Percentiles rank a stretch among this genome's conserved stretches.
These are phyloP conservation scores for Bedellia somnulentella DNA, from an alignment of 2,888 invertebrate species.

Conservation along the genomic window DNA sequence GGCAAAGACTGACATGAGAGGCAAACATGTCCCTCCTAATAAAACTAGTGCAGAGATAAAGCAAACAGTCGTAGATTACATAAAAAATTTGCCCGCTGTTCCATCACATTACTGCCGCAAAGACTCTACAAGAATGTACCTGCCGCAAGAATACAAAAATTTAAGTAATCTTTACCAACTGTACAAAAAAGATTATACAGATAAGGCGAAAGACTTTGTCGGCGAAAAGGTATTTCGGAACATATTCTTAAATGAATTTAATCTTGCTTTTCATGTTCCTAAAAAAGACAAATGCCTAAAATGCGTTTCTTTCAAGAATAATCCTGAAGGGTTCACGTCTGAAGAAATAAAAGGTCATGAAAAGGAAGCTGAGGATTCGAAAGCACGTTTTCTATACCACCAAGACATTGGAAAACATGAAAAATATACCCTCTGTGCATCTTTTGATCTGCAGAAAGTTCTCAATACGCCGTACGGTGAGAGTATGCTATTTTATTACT, in stretches of 20 bases:
- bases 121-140: conserved; percentile 8
- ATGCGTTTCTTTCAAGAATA: no score
- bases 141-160: conserved; percentile 9
- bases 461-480: conserved; percentile 15
- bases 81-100: conserved; percentile 10
- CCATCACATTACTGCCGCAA: conserved; percentile 14
- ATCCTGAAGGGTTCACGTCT: no score
- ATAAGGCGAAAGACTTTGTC: conserved; percentile 8
- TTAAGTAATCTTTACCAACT: conserved; percentile 8
- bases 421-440: neutral
- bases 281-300: conserved; percentile 2
- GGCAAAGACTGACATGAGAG: conserved; percentile 9
- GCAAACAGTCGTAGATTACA: conserved; percentile 8
- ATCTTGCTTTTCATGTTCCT: conserved; percentile 11
- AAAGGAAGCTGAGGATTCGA: neutral
- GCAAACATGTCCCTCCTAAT: conserved; percentile 10
- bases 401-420: neutral
- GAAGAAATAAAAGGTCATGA: no score
- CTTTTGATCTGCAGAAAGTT: conserved; percentile 15
- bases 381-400: neutral
- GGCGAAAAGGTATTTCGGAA: conserved; percentile 12
- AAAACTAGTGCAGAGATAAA: conserved; percentile 6
- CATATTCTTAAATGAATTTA: conserved; percentile 11
- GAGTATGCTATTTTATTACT: conserved; percentile 14
- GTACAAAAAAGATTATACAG: conserved; percentile 9